phyloP scores from a whole-genome alignment of 2,888 invertebrate genomes.

The Prosapia bicincta region DNA sequence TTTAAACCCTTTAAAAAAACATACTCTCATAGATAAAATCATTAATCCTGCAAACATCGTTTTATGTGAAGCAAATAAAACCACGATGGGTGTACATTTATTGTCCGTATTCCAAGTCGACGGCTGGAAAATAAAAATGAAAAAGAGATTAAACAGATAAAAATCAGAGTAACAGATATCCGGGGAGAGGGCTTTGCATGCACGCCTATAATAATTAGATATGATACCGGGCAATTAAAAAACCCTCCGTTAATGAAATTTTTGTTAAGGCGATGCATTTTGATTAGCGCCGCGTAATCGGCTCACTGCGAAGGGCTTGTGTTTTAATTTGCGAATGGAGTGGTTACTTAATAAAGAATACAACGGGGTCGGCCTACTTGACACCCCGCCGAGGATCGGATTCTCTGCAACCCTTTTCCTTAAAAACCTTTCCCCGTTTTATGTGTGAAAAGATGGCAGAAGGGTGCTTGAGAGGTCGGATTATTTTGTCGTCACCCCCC shows the following conservation, averaged over 20 bases:
- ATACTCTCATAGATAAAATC: too few relatives aligned
- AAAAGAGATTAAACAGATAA: background rate
- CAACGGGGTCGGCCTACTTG: background rate
- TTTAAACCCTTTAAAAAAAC: too few relatives aligned
- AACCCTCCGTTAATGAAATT: background rate
- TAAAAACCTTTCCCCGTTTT: background rate
- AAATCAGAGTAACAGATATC: background rate
- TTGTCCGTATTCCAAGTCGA: background rate
- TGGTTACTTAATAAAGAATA: background rate
- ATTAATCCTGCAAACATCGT: background rate
- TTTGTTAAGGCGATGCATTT: background rate
- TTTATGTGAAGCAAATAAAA: background rate
- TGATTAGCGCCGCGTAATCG: background rate
- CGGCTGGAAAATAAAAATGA: background rate
- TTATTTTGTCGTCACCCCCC: background rate
- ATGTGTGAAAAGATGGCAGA: background rate
- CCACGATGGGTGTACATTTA: background rate
- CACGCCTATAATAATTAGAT: background rate
- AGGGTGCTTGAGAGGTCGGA: background rate
- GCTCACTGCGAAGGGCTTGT: background rate
- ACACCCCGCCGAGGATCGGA: background rate
- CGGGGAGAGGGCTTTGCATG: background rate
- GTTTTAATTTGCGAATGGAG: constrained; percentile 24
- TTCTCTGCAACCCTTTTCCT: background rate
- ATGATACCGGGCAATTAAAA: background rate